phyloP scores from a whole-genome alignment of 1,140 invertebrate species.

The Acyrthosiphon pisum region DNA sequence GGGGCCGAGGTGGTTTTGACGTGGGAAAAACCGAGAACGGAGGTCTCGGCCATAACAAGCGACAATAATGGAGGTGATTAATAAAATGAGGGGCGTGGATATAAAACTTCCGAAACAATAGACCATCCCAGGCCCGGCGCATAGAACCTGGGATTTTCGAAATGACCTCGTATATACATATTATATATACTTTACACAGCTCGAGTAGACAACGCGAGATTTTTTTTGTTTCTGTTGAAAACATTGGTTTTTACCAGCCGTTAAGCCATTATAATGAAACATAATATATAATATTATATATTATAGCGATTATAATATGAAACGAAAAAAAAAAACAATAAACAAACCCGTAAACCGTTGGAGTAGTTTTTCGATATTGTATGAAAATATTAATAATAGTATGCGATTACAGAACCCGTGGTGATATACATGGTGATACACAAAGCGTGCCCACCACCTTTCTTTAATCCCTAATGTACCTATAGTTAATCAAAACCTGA shows the following conservation, averaged over 20 bases:
- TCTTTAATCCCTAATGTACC: not conserved
- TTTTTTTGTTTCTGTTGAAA: not conserved
- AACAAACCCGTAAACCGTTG: not conserved
- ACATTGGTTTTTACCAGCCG: not conserved
- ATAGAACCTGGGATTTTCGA: conserved; percentile 24
- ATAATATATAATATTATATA: not conserved
- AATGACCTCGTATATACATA: not conserved
- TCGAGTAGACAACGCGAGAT: not conserved
- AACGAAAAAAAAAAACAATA: not conserved
- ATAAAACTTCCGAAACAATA: conserved; percentile 45
- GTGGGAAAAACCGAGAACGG: conserved; percentile 1
- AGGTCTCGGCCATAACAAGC: conserved; percentile 27
- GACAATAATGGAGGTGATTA: conserved; percentile 46
- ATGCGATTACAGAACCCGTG: not conserved
- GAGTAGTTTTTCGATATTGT: not conserved
- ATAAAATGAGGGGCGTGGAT: conserved; percentile 35
- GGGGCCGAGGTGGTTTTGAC: conserved; percentile 41
- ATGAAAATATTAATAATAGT: not conserved
- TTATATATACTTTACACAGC: conserved; percentile 4
- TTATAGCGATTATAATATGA: not conserved
- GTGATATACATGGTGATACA: not conserved
- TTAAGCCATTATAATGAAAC: not conserved
- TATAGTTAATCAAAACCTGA: not conserved
- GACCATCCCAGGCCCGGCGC: not conserved
- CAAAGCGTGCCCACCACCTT: not conserved